These are phyloP conservation scores for Bovichtus variegatus DNA, from an alignment of 2,797 vertebrate species.

Conservation along the genomic window DNA sequence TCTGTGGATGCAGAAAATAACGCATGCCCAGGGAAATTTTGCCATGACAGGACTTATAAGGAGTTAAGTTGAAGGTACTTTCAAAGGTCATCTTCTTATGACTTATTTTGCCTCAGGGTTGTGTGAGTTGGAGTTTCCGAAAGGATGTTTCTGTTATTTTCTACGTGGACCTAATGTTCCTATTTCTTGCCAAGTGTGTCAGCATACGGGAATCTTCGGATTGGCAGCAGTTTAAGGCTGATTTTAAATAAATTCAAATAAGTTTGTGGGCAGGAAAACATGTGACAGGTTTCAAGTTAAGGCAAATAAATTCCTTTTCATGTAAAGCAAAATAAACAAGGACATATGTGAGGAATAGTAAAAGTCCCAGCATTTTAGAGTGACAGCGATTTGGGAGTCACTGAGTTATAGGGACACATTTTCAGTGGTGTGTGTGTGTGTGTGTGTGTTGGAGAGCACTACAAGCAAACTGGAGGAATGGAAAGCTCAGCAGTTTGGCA, in stretches of 20 bases:
- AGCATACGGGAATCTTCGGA: conserved; percentile 1
- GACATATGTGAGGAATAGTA: not conserved
- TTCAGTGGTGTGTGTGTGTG: conserved; percentile 15
- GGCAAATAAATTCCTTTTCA: not conserved
- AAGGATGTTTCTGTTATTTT: conserved; percentile 19
- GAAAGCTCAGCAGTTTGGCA: conserved; percentile 45
- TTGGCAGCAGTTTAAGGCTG: not conserved
- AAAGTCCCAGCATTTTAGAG: conserved; percentile 4
- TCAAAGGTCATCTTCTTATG: conserved; percentile 42
- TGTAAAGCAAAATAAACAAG: conserved; percentile 1
- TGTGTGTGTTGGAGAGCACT: conserved; percentile 19
- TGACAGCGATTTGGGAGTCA: not conserved
- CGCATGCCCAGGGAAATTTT: conserved; percentile 18
- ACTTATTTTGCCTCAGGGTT: conserved; percentile 37
- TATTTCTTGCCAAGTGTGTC: conserved; percentile 23
- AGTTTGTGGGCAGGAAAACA: conserved; percentile 7
- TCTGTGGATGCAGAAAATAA: conserved; percentile 24
- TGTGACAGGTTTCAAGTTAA: not conserved
- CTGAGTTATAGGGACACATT: conserved; percentile 29
- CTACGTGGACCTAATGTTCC: not conserved
- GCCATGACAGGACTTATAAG: conserved; percentile 22
- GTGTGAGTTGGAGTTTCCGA: conserved; percentile 27
- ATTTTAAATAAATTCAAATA: conserved; percentile 15
- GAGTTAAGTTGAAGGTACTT: conserved; percentile 34
- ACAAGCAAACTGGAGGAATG: conserved; percentile 37